Evolutionary conservation across 2,797 vertebrate species (phyloP).

Genomic region (Phrynocephalus guinanensis): DNA sequence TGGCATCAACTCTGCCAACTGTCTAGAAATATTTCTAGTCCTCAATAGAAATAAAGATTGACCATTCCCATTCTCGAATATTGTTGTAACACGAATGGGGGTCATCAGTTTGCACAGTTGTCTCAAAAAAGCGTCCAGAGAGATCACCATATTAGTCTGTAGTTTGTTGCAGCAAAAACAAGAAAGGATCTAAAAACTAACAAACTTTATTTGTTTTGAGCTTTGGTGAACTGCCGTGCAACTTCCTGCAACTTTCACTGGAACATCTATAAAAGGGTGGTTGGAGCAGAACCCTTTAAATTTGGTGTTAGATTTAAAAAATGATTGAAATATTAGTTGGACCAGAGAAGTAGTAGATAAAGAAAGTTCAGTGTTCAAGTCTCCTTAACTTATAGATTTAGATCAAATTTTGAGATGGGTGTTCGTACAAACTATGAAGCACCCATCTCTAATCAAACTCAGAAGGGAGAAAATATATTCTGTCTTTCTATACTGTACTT

Average conservation of each 20-base stretch:
- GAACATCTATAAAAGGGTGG: not conserved
- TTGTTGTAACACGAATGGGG: not conserved
- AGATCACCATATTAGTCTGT: not conserved
- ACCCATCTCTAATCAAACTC: conserved; percentile 14
- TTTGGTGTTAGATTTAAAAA: not conserved
- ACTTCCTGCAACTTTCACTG: not conserved
- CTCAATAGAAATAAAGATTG: too few relatives aligned
- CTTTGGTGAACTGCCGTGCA: not conserved
- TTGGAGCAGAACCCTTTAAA: not conserved
- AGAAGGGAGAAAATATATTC: conserved; percentile 37
- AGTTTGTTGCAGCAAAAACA: too few relatives aligned
- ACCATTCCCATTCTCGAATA: not conserved
- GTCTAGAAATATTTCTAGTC: too few relatives aligned
- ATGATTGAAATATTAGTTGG: conserved; percentile 23
- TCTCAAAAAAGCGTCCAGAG: too few relatives aligned
- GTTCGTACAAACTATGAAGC: too few relatives aligned
- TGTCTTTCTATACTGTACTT: conserved; percentile 46
- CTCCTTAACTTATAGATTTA: conserved; percentile 36
- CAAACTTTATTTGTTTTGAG: too few relatives aligned
- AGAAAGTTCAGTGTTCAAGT: conserved; percentile 26
- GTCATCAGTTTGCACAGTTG: not conserved
- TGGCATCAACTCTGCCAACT: too few relatives aligned
- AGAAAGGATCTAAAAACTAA: too few relatives aligned
- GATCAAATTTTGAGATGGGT: conserved; percentile 20
- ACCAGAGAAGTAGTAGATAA: conserved; percentile 42